A percentile compares a stretch with the other conserved stretches of the same genome.
Conservation (phyloP, 2,113 vertebrate species). For the Sceloporus tristichus region DNA sequence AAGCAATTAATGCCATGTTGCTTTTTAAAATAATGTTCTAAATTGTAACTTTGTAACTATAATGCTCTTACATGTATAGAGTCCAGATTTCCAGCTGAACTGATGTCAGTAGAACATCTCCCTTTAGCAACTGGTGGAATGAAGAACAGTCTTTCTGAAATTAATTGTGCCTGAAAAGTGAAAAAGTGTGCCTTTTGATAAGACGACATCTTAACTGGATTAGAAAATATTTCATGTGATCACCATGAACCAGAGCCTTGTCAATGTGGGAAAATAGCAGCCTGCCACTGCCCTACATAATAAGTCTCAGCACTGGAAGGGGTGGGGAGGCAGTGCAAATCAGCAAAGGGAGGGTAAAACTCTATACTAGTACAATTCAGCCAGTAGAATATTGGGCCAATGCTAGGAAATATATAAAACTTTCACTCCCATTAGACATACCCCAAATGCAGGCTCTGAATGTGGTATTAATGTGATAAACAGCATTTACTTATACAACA, state of each 20-base stretch:
- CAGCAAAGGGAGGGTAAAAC: background rate
- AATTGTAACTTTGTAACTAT: too few relatives aligned
- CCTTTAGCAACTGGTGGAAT: background rate
- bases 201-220: background rate
- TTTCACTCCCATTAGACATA: background rate
- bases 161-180: background rate
- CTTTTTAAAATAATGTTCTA: too few relatives aligned
- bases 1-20: too few relatives aligned
- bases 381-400: constrained; percentile 35
- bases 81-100: background rate
- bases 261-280: background rate
- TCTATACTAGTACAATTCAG: constrained; percentile 12
- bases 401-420: background rate
- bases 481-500: constrained; percentile 59
- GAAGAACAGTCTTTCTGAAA: background rate
- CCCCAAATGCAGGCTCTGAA: constrained; percentile 50
- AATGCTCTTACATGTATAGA: background rate
- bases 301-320: background rate
- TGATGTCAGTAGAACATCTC: background rate
- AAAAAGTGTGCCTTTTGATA: background rate
- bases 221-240: background rate
- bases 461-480: constrained; percentile 62
- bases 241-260: too few relatives aligned
- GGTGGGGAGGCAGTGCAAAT: background rate
- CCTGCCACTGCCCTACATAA: background rate